Conservation (phyloP, 1,140 invertebrate species). For the Drosophila azteca region DNA sequence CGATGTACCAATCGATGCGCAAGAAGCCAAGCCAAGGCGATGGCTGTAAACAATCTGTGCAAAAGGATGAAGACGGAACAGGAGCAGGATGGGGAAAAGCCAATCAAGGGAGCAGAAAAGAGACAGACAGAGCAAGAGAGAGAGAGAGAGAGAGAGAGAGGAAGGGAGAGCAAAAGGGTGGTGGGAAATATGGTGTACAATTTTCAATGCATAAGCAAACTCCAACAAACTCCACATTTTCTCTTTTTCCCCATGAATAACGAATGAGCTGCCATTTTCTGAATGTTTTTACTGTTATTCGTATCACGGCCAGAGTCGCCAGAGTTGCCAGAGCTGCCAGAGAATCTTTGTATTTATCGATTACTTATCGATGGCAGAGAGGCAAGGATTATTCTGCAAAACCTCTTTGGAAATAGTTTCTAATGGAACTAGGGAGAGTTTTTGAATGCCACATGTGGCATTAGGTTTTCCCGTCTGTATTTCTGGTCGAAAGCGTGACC, state of each 20-base stretch:
- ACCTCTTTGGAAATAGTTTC: too few relatives aligned
- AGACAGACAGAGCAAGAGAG: background rate
- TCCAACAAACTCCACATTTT: conserved; percentile 23
- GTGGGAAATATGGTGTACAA: conserved; percentile 8
- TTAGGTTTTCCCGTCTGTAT: background rate
- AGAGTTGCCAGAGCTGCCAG: conserved; percentile 8
- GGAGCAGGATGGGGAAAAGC: too few relatives aligned
- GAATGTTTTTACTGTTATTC: conserved; percentile 27
- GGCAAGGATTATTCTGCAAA: too few relatives aligned
- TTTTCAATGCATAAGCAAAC: conserved; percentile 35
- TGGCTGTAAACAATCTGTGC: conserved; percentile 26
- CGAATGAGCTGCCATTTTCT: conserved; percentile 16
- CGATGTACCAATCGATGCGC: conserved; percentile 1
- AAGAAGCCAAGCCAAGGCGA: conserved; percentile 14
- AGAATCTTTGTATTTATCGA: conserved; percentile 3
- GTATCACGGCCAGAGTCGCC: background rate
- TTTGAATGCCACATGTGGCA: too few relatives aligned
- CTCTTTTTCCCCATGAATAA: conserved; percentile 35
- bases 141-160: background rate
- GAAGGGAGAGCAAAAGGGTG: too few relatives aligned
- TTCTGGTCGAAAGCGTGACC: background rate
- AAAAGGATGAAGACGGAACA: background rate
- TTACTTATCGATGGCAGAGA: too few relatives aligned
- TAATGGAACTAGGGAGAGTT: too few relatives aligned
- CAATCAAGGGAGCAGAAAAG: conserved; percentile 5